phyloP scores from a whole-genome alignment of 2,888 invertebrate species.

The Fragum fragum region DNA sequence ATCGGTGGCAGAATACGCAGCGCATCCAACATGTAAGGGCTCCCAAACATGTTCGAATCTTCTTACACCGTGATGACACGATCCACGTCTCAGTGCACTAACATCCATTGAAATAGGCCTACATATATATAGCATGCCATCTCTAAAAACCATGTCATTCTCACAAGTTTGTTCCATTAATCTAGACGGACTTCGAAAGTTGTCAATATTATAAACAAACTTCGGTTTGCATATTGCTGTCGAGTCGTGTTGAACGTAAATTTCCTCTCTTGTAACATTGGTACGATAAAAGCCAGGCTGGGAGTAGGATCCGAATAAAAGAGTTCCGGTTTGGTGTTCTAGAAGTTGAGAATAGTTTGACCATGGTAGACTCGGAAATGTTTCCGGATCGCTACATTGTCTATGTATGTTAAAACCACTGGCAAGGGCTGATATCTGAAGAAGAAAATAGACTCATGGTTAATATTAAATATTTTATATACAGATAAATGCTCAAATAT shows the following conservation, averaged over 20 bases:
- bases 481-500: too few species aligned
- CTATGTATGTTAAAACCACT: background rate
- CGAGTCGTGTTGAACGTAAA: background rate
- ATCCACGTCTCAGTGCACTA: background rate
- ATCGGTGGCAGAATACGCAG: background rate
- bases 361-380: background rate
- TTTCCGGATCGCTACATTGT: background rate
- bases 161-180: background rate
- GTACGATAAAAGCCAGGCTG: background rate
- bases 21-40: background rate
- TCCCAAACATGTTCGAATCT: background rate
- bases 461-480: too few species aligned
- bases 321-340: background rate
- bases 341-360: background rate
- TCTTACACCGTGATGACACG: background rate
- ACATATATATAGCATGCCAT: background rate
- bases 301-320: background rate
- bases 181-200: background rate
- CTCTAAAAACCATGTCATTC: background rate
- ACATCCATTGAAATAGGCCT: background rate
- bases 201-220: constrained; percentile 13
- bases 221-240: background rate
- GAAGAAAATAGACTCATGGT: too few species aligned
- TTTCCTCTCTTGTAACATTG: background rate
- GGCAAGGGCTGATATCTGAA: background rate